Evolutionary conservation across 2,797 vertebrate genomes (phyloP).

Genomic region (Onychomys leucogaster): DNA sequence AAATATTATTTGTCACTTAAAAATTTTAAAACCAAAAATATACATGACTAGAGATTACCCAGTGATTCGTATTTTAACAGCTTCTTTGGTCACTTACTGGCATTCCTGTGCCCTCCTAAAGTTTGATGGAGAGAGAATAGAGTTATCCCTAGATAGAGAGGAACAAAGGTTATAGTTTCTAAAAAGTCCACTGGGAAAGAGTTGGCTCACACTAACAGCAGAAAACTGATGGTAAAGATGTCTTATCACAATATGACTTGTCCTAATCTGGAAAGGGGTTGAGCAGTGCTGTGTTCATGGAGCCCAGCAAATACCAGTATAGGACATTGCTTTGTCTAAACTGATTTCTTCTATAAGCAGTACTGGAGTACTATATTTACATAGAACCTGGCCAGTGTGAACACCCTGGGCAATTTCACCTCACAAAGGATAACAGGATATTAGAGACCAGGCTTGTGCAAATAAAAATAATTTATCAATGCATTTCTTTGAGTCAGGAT

Average conservation of each 20-base stretch:
- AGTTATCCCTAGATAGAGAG: background rate
- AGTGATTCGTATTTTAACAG: constrained; percentile 12
- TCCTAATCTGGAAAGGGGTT: background rate
- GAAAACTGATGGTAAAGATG: constrained; percentile 24
- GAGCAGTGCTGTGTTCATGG: background rate
- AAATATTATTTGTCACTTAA: background rate
- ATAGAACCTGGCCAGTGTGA: background rate
- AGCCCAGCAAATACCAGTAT: background rate
- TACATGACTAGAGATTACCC: background rate
- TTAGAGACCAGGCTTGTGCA: background rate
- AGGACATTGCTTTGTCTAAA: background rate
- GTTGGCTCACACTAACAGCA: background rate
- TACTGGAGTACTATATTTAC: background rate
- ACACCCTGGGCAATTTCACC: background rate
- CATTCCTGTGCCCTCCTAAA: background rate
- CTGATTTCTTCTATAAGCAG: background rate
- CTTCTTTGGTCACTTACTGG: background rate
- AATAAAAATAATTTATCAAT: constrained; percentile 18
- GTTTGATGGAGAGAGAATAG: background rate
- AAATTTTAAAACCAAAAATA: background rate
- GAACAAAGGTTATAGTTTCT: background rate
- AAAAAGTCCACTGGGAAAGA: background rate
- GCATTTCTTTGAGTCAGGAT: background rate
- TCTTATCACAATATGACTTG: constrained; percentile 20
- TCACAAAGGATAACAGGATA: background rate